Conservation (phyloP, 2,797 vertebrate species). For the Pseudopleuronectes americanus region DNA sequence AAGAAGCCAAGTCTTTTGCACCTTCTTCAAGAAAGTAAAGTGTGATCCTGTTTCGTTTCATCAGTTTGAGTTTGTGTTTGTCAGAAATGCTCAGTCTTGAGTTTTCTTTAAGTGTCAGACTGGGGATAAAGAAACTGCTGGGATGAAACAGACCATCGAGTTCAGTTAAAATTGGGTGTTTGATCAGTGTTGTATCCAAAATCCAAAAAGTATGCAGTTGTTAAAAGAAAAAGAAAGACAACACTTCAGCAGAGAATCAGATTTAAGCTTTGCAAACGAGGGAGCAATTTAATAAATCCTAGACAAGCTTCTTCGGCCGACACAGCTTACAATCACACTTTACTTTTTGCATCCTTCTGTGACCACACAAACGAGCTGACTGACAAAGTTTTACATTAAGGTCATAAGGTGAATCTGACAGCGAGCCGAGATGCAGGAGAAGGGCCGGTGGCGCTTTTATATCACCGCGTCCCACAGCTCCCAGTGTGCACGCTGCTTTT, state of each 20-base stretch:
- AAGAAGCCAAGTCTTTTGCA: neutral
- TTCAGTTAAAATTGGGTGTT: neutral
- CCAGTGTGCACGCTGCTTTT: conserved; percentile 75
- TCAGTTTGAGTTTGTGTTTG: too few species aligned
- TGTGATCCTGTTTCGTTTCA: neutral
- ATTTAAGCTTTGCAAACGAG: conserved; percentile 4
- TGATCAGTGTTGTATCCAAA: neutral
- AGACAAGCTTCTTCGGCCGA: neutral
- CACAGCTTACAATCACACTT: neutral
- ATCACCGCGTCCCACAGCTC: conserved; percentile 61
- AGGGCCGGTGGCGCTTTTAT: conserved; percentile 45
- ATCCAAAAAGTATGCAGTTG: too few species aligned
- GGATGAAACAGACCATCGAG: neutral
- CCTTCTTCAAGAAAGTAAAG: neutral
- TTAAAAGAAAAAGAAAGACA: neutral
- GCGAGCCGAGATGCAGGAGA: conserved; percentile 52
- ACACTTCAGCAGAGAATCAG: neutral
- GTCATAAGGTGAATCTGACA: conserved; percentile 60
- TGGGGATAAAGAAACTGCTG: neutral
- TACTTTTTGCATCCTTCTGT: conserved; percentile 28
- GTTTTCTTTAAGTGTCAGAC: neutral
- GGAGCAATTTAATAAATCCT: neutral
- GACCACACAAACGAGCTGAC: conserved; percentile 56
- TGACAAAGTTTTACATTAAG: conserved; percentile 62
- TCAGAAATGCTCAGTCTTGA: too few species aligned